Percentiles rank a stretch among this genome's conserved stretches.
phyloP scores from a whole-genome alignment of 2,113 vertebrate genomes.

The Grantiella picta region DNA sequence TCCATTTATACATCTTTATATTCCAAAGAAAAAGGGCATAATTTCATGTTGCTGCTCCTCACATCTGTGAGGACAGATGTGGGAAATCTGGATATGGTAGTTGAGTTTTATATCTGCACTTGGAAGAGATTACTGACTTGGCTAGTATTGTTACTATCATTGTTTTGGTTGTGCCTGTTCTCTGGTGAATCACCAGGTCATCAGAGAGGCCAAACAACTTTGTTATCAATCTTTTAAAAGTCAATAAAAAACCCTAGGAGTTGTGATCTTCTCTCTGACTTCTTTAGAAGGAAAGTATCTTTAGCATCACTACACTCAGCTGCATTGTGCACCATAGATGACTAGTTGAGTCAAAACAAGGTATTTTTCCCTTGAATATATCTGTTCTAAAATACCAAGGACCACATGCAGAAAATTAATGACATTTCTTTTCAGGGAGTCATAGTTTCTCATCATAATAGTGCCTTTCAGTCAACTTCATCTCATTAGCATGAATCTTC shows the following conservation, averaged over 20 bases:
- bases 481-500: background rate
- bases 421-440: background rate
- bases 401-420: background rate
- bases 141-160: background rate
- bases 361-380: background rate
- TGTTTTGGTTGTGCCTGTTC: background rate
- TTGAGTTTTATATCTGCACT: background rate
- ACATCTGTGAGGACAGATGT: too few species aligned
- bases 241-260: background rate
- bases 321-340: background rate
- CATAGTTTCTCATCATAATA: background rate
- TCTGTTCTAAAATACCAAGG: background rate
- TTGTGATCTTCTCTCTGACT: background rate
- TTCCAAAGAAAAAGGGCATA: background rate
- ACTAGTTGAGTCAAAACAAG: background rate
- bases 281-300: background rate
- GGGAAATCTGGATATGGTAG: background rate
- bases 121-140: background rate
- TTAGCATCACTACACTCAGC: background rate
- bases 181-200: background rate
- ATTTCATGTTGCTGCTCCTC: background rate
- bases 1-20: background rate
- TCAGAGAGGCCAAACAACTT: background rate
- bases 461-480: background rate
- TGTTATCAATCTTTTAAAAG: background rate